Conservation (phyloP, 2,113 vertebrate species). For the Morone saxatilis region DNA sequence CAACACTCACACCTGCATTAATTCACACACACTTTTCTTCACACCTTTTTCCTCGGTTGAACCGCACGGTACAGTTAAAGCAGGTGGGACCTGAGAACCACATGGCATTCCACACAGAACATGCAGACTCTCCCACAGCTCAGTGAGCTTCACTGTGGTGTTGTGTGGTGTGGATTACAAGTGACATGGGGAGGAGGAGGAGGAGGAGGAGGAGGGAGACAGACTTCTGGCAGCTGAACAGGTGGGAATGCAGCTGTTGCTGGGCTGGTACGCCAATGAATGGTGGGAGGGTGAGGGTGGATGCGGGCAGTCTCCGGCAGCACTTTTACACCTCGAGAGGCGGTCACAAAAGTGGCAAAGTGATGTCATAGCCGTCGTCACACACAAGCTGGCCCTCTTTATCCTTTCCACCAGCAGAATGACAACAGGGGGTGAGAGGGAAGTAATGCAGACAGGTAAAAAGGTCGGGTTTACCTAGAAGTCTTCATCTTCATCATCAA, state of each 20-base stretch:
- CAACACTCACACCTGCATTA: conserved; percentile 49
- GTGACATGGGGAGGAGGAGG: conserved; percentile 35
- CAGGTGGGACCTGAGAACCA: conserved; percentile 62
- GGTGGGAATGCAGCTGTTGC: conserved; percentile 71
- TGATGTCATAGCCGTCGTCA: conserved; percentile 50
- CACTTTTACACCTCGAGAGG: conserved; percentile 73
- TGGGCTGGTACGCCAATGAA: conserved; percentile 42
- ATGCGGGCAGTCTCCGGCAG: conserved; percentile 29
- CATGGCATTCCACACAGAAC: conserved; percentile 76
- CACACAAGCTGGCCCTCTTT: conserved; percentile 40
- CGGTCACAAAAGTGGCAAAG: conserved; percentile 77
- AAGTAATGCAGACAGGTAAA: conserved; percentile 27
- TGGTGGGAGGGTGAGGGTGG: conserved; percentile 26
- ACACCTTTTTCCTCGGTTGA: conserved; percentile 26
- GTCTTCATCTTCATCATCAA: conserved; percentile 13
- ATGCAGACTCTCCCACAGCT: conserved; percentile 77
- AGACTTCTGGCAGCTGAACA: conserved; percentile 62
- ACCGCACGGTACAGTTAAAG: conserved; percentile 69
- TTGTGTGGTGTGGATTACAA: conserved; percentile 56
- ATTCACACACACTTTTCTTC: conserved; percentile 32
- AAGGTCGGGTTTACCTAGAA: conserved; percentile 6
- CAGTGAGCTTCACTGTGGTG: conserved; percentile 36
- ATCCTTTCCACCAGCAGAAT: conserved; percentile 45
- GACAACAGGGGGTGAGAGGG: conserved; percentile 5
- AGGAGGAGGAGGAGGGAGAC: conserved; percentile 37